phyloP scores from a whole-genome alignment of 1,140 invertebrate species.

The Calliopsis andreniformis region DNA sequence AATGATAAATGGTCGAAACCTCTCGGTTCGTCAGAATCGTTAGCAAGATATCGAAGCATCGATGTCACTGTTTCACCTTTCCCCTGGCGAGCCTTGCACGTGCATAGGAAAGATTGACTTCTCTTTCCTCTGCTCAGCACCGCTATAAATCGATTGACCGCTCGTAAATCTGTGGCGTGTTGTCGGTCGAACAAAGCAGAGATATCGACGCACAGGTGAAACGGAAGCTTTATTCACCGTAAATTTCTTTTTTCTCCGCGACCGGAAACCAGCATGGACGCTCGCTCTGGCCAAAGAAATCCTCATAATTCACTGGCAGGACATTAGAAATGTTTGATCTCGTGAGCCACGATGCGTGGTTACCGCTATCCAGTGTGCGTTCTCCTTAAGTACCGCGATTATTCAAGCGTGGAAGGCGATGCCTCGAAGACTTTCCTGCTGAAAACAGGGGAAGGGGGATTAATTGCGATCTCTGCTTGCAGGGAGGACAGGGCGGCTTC shows the following conservation, averaged over 20 bases:
- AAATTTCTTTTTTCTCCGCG: not conserved
- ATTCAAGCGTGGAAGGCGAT: conserved; percentile 46
- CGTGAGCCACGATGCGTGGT: conserved; percentile 61
- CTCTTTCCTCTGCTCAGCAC: not conserved
- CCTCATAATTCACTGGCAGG: not conserved
- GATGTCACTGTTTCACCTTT: not conserved
- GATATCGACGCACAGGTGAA: not conserved
- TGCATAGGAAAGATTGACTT: not conserved
- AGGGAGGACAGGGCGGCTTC: conserved; percentile 94
- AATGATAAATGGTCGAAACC: not conserved
- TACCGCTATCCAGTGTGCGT: conserved; percentile 64
- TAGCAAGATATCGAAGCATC: not conserved
- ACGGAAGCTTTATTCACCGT: conserved; percentile 8
- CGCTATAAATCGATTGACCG: not conserved
- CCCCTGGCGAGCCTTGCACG: not conserved
- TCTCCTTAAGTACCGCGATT: conserved; percentile 24
- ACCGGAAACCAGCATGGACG: not conserved
- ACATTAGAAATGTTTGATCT: conserved; percentile 27
- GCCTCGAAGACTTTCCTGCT: not conserved
- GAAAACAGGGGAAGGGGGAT: conserved; percentile 6
- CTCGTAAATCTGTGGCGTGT: not conserved
- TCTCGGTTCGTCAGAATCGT: not conserved
- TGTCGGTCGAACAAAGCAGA: not conserved
- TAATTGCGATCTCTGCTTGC: conserved; percentile 70
- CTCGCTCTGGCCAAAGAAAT: conserved; percentile 7